These are phyloP conservation scores for Homalodisca vitripennis DNA, from an alignment of 1,140 invertebrate species.

Conservation along the genomic window DNA sequence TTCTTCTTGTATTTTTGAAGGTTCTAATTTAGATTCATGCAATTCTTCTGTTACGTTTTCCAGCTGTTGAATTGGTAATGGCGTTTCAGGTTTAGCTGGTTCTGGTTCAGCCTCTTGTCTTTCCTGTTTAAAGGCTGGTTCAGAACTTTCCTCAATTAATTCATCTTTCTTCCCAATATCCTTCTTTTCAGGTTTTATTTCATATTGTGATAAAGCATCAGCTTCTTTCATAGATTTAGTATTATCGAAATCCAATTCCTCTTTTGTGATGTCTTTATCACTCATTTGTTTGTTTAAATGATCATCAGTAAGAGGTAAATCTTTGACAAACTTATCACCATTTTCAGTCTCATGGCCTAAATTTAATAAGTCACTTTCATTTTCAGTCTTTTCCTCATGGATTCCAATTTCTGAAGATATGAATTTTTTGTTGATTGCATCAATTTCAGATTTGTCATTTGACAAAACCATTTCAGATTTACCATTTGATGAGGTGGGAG, in stretches of 20 bases:
- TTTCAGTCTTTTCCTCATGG: slow-evolving; percentile 14
- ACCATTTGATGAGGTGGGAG: too few relatives aligned
- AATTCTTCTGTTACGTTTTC: too few relatives aligned
- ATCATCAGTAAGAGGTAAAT: background rate
- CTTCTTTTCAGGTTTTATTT: background rate
- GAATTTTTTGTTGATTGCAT: background rate
- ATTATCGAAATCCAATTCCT: background rate
- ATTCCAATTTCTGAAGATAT: slow-evolving; percentile 15
- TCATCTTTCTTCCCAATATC: background rate
- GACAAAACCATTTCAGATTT: too few relatives aligned
- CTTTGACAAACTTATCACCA: background rate
- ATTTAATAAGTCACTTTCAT: slow-evolving; percentile 12
- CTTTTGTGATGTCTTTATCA: background rate
- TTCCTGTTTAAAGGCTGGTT: too few relatives aligned
- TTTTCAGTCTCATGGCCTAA: background rate
- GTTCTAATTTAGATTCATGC: background rate
- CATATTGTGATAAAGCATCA: slow-evolving; percentile 17
- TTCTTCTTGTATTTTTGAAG: background rate
- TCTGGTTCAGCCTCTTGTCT: background rate
- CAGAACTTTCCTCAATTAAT: background rate
- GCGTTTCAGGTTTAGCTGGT: background rate
- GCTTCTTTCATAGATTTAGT: slow-evolving; percentile 14
- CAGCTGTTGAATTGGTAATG: too few relatives aligned
- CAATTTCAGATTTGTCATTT: too few relatives aligned
- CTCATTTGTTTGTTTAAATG: too few relatives aligned